Evolutionary conservation across 2,888 invertebrate species (phyloP).

Genomic region (Leucania comma): DNA sequence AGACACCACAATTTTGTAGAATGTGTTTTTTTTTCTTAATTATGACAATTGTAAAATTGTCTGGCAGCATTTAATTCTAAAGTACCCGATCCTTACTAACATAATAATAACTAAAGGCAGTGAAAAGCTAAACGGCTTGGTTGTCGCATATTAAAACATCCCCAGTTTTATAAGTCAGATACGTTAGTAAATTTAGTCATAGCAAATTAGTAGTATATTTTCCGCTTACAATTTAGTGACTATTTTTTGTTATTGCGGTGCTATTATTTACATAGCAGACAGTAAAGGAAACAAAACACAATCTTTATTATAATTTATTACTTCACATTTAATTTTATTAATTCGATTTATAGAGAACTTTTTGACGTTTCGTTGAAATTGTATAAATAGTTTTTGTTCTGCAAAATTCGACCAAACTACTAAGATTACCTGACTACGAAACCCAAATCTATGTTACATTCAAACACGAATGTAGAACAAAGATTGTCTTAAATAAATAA

Average conservation of each 20-base stretch:
- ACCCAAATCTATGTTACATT: conserved; percentile 47
- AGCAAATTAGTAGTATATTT: neutral
- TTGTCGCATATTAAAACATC: conserved; percentile 61
- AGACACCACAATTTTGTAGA: neutral
- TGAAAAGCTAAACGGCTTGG: conserved; percentile 65
- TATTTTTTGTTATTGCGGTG: neutral
- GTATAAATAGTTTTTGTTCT: conserved; percentile 1
- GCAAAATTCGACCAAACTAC: conserved; percentile 26
- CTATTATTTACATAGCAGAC: conserved; percentile 19
- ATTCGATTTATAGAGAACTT: conserved; percentile 2
- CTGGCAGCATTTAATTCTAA: conserved; percentile 36
- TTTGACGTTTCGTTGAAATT: neutral
- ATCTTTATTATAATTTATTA: neutral
- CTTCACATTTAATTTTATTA: conserved; percentile 34
- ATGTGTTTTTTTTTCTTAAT: neutral
- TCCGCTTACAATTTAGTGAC: neutral
- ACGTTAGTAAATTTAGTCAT: conserved; percentile 42
- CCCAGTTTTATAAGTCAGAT: conserved; percentile 59
- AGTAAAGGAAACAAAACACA: conserved; percentile 17
- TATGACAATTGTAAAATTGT: conserved; percentile 35
- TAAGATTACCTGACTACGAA: conserved; percentile 56
- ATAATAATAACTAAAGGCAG: conserved; percentile 62
- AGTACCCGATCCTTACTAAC: conserved; percentile 62
- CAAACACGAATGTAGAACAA: conserved; percentile 42
- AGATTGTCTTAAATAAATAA: conserved; percentile 79